These are phyloP conservation scores for Rhinogobius similis DNA, from an alignment of 2,113 vertebrate species.

Conservation along the genomic window DNA sequence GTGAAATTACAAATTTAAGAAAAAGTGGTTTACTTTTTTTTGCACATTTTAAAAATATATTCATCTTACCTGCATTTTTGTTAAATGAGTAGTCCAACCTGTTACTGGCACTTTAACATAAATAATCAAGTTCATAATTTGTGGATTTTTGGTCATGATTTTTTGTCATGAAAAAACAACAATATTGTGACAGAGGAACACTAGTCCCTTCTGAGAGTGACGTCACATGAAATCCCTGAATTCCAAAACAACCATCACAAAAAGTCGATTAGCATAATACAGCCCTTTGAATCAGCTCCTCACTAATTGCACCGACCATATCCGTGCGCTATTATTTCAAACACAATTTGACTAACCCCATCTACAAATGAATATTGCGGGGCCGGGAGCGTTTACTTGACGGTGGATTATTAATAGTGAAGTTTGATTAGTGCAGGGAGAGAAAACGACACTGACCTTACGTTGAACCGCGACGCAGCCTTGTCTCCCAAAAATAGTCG, in stretches of 20 bases:
- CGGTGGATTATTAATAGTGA: constrained; percentile 53
- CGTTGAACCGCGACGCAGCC: constrained; percentile 11
- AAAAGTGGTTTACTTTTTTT: too few species aligned
- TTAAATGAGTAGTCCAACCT: too few species aligned
- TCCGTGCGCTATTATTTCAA: background rate
- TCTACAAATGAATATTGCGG: constrained; percentile 1
- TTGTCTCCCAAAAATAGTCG: constrained; percentile 50
- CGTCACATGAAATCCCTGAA: background rate
- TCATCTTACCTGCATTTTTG: too few species aligned
- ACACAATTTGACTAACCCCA: background rate
- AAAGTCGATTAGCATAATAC: background rate
- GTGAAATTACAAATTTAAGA: too few species aligned
- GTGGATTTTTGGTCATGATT: too few species aligned
- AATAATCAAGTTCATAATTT: too few species aligned
- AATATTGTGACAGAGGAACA: too few species aligned
- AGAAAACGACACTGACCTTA: constrained; percentile 34
- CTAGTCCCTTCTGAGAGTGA: too few species aligned
- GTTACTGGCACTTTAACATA: too few species aligned
- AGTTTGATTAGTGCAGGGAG: constrained; percentile 46
- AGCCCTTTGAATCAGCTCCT: background rate
- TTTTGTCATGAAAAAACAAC: too few species aligned
- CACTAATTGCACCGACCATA: background rate
- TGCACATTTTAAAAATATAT: too few species aligned
- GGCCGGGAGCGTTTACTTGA: constrained; percentile 7
- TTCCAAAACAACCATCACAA: background rate